Evolutionary conservation across 2,113 vertebrate species (phyloP), one percentile per base, ranked within the genome.

Genomic region (Stercorarius parasiticus): DNA sequence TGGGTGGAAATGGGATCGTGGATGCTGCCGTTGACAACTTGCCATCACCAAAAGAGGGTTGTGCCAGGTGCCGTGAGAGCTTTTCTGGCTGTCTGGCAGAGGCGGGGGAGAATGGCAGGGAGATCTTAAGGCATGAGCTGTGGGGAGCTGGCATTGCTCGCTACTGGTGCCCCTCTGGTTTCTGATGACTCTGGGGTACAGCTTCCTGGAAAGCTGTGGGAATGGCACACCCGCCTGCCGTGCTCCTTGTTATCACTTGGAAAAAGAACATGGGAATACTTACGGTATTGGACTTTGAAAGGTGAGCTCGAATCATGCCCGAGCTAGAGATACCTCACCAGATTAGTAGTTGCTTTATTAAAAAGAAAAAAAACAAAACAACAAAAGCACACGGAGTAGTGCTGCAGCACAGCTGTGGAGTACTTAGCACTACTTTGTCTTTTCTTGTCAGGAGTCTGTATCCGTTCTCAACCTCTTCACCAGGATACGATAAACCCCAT

Each of bases 391-490:
- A 0, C 11, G 52, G 56, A 45, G 5, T 55, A 17, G 23, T 0
- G 2, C 38, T 17, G n/a, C 45, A 19, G 43, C 29, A 6, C 9
- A 22, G 4, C 29, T 15, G 27, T 23, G 36, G 16, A 23, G 16
- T 5, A 2, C 92, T 97, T 3, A 92, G 27, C 10, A 8, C 18
- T 66, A 58, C 70, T 72, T 88, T 88, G 15, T 77, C 56, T 42
- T 72, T 7, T 58, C 72, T 52, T 52, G 29, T 25, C 78, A 99
- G 99, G 99, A 99, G 79, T 99, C 99, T 0, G 99, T 99, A 71
- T 99, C 99, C 1, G 99, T 99, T 82, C 98, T 99, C 87, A 99
- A 99, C 97, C 99, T 99, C 91, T 99, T 99, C 98, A 99, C 99
- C 65, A 98, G 99, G 98, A 99, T 99, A 98, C 99, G 99, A 97